Evolutionary conservation across 2,888 invertebrate species (phyloP).

Genomic region (Ceramica pisi): DNA sequence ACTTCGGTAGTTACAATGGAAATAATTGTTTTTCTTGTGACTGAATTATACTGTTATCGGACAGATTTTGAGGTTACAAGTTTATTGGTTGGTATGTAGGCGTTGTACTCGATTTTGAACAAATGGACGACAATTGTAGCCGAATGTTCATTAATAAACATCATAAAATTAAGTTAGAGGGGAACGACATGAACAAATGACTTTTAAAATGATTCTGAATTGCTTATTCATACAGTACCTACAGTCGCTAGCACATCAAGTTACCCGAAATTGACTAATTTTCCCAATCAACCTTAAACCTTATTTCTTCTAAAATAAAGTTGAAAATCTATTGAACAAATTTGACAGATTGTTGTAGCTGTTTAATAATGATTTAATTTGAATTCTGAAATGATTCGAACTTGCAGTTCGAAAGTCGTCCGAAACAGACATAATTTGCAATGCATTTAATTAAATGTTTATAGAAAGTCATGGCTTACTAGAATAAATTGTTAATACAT

Average conservation of each 20-base stretch:
- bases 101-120: slow-evolving; percentile 16
- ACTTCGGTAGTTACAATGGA: slow-evolving; percentile 1
- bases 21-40: slow-evolving; percentile 34
- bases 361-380: background rate
- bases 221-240: slow-evolving; percentile 4
- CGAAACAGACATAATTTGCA: background rate
- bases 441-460: background rate
- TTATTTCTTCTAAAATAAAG: no score
- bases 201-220: slow-evolving; percentile 25
- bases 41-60: slow-evolving; percentile 24
- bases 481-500: background rate
- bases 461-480: background rate
- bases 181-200: slow-evolving; percentile 28
- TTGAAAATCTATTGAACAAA: no score
- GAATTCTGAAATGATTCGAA: background rate
- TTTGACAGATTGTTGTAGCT: no score
- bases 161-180: slow-evolving; percentile 12
- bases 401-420: background rate
- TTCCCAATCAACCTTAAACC: no score
- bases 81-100: slow-evolving; percentile 3
- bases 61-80: slow-evolving; percentile 20
- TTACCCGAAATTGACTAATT: no score
- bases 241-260: no score
- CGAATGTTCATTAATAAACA: slow-evolving; percentile 34
- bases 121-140: slow-evolving; percentile 13